Conservation (phyloP, 2,113 vertebrate species). For the Caranx melampygus region DNA sequence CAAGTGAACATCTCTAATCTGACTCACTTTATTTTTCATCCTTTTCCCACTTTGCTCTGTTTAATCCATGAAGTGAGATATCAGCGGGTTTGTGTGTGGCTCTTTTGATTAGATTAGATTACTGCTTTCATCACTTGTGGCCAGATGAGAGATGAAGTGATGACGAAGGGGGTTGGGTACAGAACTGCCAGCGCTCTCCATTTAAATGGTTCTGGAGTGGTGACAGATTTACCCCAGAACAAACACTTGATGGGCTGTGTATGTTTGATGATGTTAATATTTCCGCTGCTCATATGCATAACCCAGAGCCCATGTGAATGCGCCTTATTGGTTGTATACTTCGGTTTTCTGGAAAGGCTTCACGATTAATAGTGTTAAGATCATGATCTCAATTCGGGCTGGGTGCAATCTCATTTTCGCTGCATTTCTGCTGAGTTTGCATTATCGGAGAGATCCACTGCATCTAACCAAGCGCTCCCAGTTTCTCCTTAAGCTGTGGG, state of each 20-base stretch:
- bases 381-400: neutral
- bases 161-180: neutral
- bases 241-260: constrained; percentile 29
- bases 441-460: neutral
- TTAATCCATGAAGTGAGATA: constrained; percentile 63
- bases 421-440: constrained; percentile 5
- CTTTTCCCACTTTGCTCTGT: constrained; percentile 30
- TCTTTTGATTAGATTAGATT: constrained; percentile 64
- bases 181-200: constrained; percentile 18
- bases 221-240: constrained; percentile 22
- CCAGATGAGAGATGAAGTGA: constrained; percentile 41
- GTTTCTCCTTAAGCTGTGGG: neutral
- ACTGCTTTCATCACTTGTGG: constrained; percentile 57
- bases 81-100: constrained; percentile 41
- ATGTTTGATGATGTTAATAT: constrained; percentile 29
- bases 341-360: neutral
- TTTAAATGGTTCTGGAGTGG: constrained; percentile 17
- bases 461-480: neutral
- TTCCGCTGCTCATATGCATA: neutral
- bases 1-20: constrained; percentile 58
- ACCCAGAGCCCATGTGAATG: neutral
- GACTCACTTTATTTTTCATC: constrained; percentile 61
- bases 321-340: neutral
- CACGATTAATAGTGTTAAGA: neutral
- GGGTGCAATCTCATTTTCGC: neutral